Evolutionary conservation across 2,797 vertebrate genomes (phyloP), one percentile per base, ranked within the genome.

Genomic region (Leptodactylus fallax): DNA sequence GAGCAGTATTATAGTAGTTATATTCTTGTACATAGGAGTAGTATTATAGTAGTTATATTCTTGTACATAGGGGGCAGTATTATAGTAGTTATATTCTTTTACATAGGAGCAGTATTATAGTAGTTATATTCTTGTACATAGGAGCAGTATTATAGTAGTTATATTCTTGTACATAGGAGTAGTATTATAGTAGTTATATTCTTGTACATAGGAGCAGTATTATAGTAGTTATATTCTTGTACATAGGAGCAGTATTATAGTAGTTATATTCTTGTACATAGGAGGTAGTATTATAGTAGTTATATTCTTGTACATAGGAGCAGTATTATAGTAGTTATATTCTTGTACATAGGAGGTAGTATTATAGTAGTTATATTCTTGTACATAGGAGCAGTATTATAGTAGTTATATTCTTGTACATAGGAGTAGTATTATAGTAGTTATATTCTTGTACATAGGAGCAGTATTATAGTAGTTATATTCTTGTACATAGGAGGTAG

Each of bases 1-100:
- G 27, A 9, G 71, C 45, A 49, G 71, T 74, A 74, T 74, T 74
- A 74, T 74, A 74, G 45, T 74, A 74, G 69, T 72, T 72, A 47
- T 49, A 49, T 76, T 76, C 45, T 23, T 76, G 71, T 71, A 69
- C 3, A 71, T 71, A 71, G 67, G 11, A 36, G 25, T 23, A 27
- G 65, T 69, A 69, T 69, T 27, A 69, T 25, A 69, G 65, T 69
- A 69, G 25, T 69, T 69, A 69, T 69, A 27, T 69, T 69, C 65
- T 69, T 69, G 65, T 69, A 69, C n/a, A 69, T 69, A 69, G 65
- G 65, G 65, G 16, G 65, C 23, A 67, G 63, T 69, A 36, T 69
- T 69, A 69, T 69, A 69, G 23, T 69, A 27, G 65, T 69, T 69
- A 69, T 69, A 69, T 69, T 69, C 19, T 69, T 63, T 19, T 63